Evolutionary conservation across 1,140 invertebrate species (phyloP), one percentile per base, ranked within the genome.

Genomic region (Euura lappo): DNA sequence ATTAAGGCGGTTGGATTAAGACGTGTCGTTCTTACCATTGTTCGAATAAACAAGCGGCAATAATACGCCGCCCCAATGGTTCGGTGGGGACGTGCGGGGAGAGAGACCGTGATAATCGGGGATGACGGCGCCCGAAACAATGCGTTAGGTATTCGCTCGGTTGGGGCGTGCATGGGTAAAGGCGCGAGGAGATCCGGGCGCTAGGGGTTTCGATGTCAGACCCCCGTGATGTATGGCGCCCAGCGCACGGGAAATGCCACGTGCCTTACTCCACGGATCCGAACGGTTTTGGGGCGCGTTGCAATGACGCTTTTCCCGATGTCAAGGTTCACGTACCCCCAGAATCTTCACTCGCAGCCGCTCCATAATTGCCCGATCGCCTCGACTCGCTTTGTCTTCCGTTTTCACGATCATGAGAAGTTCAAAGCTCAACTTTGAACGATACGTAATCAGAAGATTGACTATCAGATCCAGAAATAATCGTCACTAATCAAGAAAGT

Each of bases 81-180:
- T 13, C 45, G n/a, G 2, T 64, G 45, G n/a, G 42, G 28, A 65
- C 45, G 70, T 74, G 45, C 71, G 47, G 44, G 60, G 65, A 45
- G 69, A 66, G 68, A 71, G 65, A 67, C 65, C 70, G 69, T 77
- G 76, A 78, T 83, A 84, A 83, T 84, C 77, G 74, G 60, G 75
- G 75, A 81, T 83, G 80, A 83, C 79, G 80, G 68, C 69, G 77
- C 67, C 68, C 79, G 79, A 83, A 84, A 84, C 83, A 85, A 85
- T 84, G 81, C 79, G 73, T 76, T 69, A 71, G 72, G 75, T 72
- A 76, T 79, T 68, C 69, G 65, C 66, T 45, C 44, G 64, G 6
- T 2, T 51, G 7, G 69, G 64, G 46, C 44, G 71, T 45, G 60
- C 11, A 45, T 71, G 71, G n/a, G 46, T 11, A 45, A 69, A 69